A percentile compares a stretch with the other conserved stretches of the same genome.
These are phyloP conservation scores for Bellardia bayeri DNA, from an alignment of 2,888 invertebrate species.

Conservation along the genomic window DNA sequence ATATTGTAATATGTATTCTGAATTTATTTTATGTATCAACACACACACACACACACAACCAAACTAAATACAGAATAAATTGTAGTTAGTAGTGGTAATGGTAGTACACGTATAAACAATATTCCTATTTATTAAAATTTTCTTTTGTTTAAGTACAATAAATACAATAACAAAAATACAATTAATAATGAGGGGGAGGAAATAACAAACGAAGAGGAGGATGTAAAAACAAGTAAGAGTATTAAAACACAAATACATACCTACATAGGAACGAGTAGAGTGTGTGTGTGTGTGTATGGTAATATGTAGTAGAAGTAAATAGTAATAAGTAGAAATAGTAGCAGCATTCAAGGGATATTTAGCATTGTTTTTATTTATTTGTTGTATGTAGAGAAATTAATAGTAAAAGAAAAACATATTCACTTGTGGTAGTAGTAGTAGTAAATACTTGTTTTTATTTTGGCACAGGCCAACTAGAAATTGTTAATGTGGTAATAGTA, in stretches of 20 bases:
- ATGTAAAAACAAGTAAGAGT: slow-evolving; percentile 30
- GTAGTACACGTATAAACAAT: slow-evolving; percentile 22
- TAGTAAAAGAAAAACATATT: neutral
- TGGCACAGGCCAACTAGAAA: neutral
- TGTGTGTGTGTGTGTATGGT: neutral
- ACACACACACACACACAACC: slow-evolving; percentile 57
- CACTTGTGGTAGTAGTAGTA: slow-evolving; percentile 23
- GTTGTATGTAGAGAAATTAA: slow-evolving; percentile 10
- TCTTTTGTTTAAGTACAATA: slow-evolving; percentile 23
- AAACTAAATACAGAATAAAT: slow-evolving; percentile 9
- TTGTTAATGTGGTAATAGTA: neutral
- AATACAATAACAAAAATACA: slow-evolving; percentile 52
- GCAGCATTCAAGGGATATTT: slow-evolving; percentile 53
- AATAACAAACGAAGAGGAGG: slow-evolving; percentile 25
- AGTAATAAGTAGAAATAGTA: slow-evolving; percentile 32
- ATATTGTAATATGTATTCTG: slow-evolving; percentile 38
- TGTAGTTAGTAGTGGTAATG: too few species aligned
- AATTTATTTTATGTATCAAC: slow-evolving; percentile 40
- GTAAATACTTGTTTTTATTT: slow-evolving; percentile 66
- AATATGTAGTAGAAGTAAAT: neutral
- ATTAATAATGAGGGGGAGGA: slow-evolving; percentile 24
- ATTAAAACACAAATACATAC: slow-evolving; percentile 33
- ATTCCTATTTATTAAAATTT: slow-evolving; percentile 19
- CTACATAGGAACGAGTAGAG: too few species aligned
- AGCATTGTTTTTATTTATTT: neutral